Evolutionary conservation across 2,888 invertebrate genomes (phyloP), one percentile per base, ranked within the genome.

Genomic region (Villa cingulata): DNA sequence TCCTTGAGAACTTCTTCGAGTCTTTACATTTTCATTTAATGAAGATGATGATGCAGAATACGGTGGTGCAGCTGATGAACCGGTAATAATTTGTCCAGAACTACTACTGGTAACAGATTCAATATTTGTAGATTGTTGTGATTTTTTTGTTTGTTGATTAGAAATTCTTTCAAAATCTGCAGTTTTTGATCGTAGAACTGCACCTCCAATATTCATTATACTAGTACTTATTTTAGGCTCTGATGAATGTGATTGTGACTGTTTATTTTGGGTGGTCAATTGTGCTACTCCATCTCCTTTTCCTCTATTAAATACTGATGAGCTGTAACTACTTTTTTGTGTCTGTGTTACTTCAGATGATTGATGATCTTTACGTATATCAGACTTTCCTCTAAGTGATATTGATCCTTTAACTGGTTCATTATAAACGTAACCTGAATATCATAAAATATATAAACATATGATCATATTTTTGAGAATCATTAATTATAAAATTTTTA

Each of bases 141-240:
- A 9, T 46, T 38, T 41, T 41, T 16, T 20, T 29, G 12, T 41
- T 4, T 45, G 43, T 19, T 9, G 32, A 34, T 38, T n/a, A 19
- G 55, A 52, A 52, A 60, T 55, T 56, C 75, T 70, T 57, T 81
- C 81, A 56, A 81, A 80, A 58, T 81, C 80, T 0, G 78, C 80
- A 1, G 81, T 80, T 64, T 79, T 78, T 3, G 79, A 80, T 53
- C 75, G 70, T 52, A 81, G 61, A 19, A 81, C 80, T 19, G 77
- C 78, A 43, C 77, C 78, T 5, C 80, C 80, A 54, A 80, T 80
- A 56, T 73, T 80, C 1, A 77, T 74, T 57, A 80, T 80, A 58
- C 76, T 77, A 1, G 78, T 72, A 32, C 29, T 32, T 7, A 32
- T 32, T 12, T 32, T 32, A 3, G 29, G 29, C 12, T 32, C 29